Percentiles rank a stretch among this genome's conserved stretches.
Conservation (phyloP, 2,888 invertebrate genomes). For the Caenorhabditis doughertyi region DNA sequence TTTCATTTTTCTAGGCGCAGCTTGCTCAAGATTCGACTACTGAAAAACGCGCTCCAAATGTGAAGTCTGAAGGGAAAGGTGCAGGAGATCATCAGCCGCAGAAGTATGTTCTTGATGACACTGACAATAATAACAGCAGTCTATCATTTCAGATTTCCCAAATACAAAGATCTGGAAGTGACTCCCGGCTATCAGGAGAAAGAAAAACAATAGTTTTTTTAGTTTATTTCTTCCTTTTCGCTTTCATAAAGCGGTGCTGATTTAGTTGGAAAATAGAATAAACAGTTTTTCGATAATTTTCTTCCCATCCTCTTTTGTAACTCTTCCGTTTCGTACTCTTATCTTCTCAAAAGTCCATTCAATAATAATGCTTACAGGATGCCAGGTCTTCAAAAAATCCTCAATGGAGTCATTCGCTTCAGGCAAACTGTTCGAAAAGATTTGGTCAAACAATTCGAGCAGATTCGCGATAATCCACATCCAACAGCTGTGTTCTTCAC, state of each 20-base stretch:
- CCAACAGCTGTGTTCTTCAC: slow-evolving; percentile 97
- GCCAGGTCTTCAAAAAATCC: slow-evolving; percentile 77
- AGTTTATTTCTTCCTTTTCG: not conserved
- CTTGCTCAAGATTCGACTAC: slow-evolving; percentile 74
- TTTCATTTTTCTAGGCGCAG: slow-evolving; percentile 76
- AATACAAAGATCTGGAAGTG: slow-evolving; percentile 76
- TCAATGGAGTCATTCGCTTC: slow-evolving; percentile 80
- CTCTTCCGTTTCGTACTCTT: not conserved
- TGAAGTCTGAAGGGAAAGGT: slow-evolving; percentile 71
- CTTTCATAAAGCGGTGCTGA: not conserved
- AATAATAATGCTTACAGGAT: too few relatives aligned
- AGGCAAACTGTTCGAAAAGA: slow-evolving; percentile 79
- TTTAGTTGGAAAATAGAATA: not conserved
- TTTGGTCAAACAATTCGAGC: slow-evolving; percentile 89
- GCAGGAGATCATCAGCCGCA: slow-evolving; percentile 61
- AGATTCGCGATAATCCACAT: slow-evolving; percentile 93
- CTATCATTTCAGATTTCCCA: slow-evolving; percentile 67
- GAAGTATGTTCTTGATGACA: slow-evolving; percentile 23
- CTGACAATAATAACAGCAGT: not conserved
- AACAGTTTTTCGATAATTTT: too few relatives aligned
- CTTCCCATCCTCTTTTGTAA: too few relatives aligned
- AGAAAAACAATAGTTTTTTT: slow-evolving; percentile 26
- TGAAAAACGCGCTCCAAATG: slow-evolving; percentile 77
- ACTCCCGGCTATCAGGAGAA: slow-evolving; percentile 65
- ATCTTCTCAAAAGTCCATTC: not conserved